Evolutionary conservation across 2,797 vertebrate genomes (phyloP), one percentile per base, ranked within the genome.

Genomic region (Epinephelus malabaricus): DNA sequence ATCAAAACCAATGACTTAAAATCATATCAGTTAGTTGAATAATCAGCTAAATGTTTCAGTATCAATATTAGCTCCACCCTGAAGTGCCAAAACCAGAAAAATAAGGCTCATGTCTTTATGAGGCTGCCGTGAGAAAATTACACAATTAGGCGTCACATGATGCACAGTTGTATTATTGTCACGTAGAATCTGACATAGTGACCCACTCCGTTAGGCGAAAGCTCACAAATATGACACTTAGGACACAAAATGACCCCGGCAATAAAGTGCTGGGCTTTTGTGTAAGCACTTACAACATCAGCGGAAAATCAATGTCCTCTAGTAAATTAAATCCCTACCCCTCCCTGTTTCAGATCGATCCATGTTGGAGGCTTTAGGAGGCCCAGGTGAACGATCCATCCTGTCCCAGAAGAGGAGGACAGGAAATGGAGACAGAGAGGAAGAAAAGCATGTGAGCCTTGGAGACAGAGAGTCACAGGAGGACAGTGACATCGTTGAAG

Each of bases 331-430:
- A 81, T 72, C 63, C 69, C 71, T 30, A 0, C 47, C 60, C 21
- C 34, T 68, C 49, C 68, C 18, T 10, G 6, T n/a, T 70, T 54
- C 85, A 94, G 95, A 96, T 93, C 93, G 66, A 92, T 94, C 95
- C 82, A 95, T 95, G 94, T 66, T 95, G 79, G 91, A 90, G 63
- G 91, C 92, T 79, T 68, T 94, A 65, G 91, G 92, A 70, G 88
- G 94, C 85, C 85, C 92, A 0, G 87, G 95, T 59, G 92, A 95
- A 34, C 77, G 69, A 73, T 92, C 94, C 2, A 90, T 94, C 83
- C 89, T 93, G 25, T 82, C 85, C 18, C 86, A 90, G 85, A 87
- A 82, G 69, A 91, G 34, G 40, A 81, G 62, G 78, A 79, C 69
- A 54, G 66, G 86, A 89, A 60, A 83, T n/a, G 73, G 59, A 47